Conservation (phyloP, 2,888 invertebrate genomes). For the Eristalis pertinax region DNA sequence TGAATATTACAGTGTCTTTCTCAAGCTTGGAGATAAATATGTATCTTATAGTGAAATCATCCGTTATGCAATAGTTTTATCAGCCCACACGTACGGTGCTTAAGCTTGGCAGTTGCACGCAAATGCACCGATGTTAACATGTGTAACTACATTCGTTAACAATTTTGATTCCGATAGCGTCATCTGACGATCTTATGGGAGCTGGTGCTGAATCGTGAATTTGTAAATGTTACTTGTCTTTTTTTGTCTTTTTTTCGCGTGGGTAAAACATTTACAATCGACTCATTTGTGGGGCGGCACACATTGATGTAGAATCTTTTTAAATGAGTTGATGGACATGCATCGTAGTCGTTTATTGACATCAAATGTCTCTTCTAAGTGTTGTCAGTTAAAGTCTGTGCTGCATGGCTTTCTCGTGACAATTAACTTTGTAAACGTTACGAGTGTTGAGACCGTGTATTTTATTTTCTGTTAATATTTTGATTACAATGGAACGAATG, state of each 20-base stretch:
- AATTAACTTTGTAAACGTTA: too few relatives aligned
- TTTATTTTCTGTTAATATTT: too few relatives aligned
- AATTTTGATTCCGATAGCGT: not conserved
- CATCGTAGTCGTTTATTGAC: too few relatives aligned
- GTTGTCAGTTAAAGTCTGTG: too few relatives aligned
- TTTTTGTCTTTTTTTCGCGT: not conserved
- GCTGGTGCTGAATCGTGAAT: not conserved
- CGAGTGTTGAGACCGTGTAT: too few relatives aligned
- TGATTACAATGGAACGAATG: too few relatives aligned
- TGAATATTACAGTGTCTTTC: not conserved
- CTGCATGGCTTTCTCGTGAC: too few relatives aligned
- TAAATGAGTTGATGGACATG: too few relatives aligned
- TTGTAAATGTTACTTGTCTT: not conserved
- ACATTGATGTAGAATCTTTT: too few relatives aligned
- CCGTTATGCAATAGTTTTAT: not conserved
- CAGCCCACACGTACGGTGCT: not conserved
- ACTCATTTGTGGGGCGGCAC: too few relatives aligned
- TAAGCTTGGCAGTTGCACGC: not conserved
- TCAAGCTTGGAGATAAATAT: not conserved
- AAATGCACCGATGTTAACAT: not conserved
- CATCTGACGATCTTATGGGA: not conserved
- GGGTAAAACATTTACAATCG: not conserved
- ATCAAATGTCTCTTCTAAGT: too few relatives aligned
- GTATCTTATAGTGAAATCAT: conserved; percentile 1
- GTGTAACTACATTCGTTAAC: not conserved